Evolutionary conservation across 2,113 vertebrate genomes (phyloP), one percentile per base, ranked within the genome.

Genomic region (Corythornis vintsioides): DNA sequence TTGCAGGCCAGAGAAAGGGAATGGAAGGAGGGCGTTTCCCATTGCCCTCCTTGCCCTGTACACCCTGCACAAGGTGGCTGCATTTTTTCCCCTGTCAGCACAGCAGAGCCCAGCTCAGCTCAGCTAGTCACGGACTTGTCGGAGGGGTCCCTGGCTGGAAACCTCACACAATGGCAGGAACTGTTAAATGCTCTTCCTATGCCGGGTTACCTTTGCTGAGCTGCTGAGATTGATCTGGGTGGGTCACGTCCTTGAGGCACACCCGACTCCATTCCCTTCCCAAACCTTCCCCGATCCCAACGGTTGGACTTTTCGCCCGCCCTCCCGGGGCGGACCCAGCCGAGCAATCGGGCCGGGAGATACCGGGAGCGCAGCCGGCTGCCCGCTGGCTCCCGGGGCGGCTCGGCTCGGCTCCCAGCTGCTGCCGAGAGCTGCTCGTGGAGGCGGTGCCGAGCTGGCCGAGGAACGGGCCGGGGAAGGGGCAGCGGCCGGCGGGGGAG

Each of bases 281-380:
- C 66, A 10, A 50, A 26, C 33, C 63, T 38, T 9, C 25, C 28
- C 66, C 3, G 1, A 33, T 10, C 20, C 31, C 73, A 28, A 15
- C 2, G 1, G 11, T 1, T 28, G 31, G n/a, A 48, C 22, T 33
- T 40, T 20, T 20, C 19, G 1, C 25, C 26, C 28, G 16, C 31
- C 18, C 5, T 63, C 4, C 48, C 19, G 4, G 33, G 15, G 18
- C 13, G 3, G 28, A 42, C 61, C 77, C 65, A n/a, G 33, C 25
- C 29, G 3, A 21, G 43, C 28, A 45, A 33, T 19, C 7, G 52
- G 47, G 15, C 19, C 9, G 5, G 45, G 35, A 93, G 57, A 48
- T 69, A 24, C 47, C 9, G 20, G 18, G 72, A 29, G 7, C 29
- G 7, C 45, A 35, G 56, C 19, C 13, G 28, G 57, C 38, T 52